Conservation (phyloP, 1,140 invertebrate species). For the Lucilia cuprina region DNA sequence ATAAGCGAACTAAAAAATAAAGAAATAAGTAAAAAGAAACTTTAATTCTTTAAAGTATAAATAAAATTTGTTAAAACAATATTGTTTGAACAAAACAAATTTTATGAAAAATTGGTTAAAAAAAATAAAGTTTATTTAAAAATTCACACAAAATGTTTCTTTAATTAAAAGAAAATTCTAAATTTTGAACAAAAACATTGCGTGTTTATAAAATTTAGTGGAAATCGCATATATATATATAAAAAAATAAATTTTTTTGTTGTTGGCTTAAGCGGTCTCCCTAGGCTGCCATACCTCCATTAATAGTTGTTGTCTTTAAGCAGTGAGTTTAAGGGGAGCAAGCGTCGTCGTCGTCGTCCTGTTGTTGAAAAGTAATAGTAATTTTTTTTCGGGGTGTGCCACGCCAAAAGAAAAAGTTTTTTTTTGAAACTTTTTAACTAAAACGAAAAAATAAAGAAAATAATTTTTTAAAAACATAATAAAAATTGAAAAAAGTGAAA, state of each 20-base stretch:
- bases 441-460: not conserved
- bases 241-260: not conserved
- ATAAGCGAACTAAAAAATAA: slow-evolving; percentile 7
- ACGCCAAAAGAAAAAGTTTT: not conserved
- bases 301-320: not conserved
- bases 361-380: slow-evolving; percentile 17
- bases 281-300: not conserved
- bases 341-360: slow-evolving; percentile 1
- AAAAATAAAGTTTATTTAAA: not conserved
- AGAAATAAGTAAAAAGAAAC: not conserved
- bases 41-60: not conserved
- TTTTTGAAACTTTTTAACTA: not conserved
- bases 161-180: not conserved
- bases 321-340: slow-evolving; percentile 27
- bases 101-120: not conserved
- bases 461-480: not conserved
- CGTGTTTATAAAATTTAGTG: not conserved
- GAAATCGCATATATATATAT: not conserved
- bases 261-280: not conserved
- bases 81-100: too few species aligned
- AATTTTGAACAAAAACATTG: not conserved
- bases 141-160: not conserved
- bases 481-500: not conserved
- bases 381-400: slow-evolving; percentile 27
- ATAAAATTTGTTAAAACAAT: not conserved